Evolutionary conservation across 23 tunicate genomes (phyloP), one percentile per base, ranked within the genome.

Genomic region (Botrylloides violaceus): DNA sequence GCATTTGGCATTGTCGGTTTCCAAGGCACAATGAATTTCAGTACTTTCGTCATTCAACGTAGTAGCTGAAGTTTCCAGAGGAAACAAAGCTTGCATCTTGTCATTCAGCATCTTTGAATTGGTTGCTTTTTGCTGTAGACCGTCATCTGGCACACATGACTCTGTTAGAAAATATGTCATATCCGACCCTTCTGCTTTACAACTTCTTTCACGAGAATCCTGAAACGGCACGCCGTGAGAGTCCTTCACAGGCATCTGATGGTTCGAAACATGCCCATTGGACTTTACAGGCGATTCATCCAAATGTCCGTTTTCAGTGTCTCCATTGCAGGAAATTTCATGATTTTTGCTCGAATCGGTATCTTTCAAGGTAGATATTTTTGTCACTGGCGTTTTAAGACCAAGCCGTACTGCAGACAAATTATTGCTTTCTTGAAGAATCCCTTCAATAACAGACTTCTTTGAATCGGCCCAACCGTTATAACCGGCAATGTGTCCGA

Each of bases 401-500:
- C n/a, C n/a, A n/a, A n/a, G n/a, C n/a, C n/a, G n/a, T 15, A 15
- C 9, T 15, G 53, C 53, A 43, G 53, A 15, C 53, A 43, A 15
- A 15, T 15, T 43, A 31, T 63, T 63, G 70, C 33, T 63, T 63
- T 63, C 70, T 9, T 63, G 70, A 7, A 63, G 33, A 9, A 63
- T 63, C 4, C 70, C 70, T 3, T 34, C 70, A 31, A 33, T 28
- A 43, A 43, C 9, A 31, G 35, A 33, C 35, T 63, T 63, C 35
- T 63, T 63, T 4, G 34, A 31, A 63, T 63, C 36, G 18, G 34
- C 70, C 70, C 70, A 63, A 28, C 70, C 70, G 33, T 63, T 63
- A 31, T 63, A 33, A 31, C 29, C 33, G 70, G 33, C 33, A 9
- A 7, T 63, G 70, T 63, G 32, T 4, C 18, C 35, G 35, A 63